Conservation (phyloP, 2,113 vertebrate genomes). For the Aix galericulata region DNA sequence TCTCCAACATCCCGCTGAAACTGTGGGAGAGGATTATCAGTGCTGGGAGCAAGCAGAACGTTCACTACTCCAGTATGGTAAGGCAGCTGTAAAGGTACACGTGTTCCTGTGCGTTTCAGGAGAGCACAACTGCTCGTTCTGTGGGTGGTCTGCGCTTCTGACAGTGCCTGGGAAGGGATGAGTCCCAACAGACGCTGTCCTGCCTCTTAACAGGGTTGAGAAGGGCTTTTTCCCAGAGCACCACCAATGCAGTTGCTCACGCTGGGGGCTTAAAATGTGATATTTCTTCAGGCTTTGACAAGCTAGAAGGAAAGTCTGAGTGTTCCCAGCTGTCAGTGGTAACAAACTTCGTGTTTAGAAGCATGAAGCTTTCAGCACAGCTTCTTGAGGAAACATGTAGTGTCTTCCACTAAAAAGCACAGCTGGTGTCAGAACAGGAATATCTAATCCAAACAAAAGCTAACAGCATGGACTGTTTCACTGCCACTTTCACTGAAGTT, state of each 20-base stretch:
- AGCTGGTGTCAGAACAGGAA: conserved; percentile 34
- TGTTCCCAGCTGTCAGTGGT: conserved; percentile 19
- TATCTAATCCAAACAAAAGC: conserved; percentile 36
- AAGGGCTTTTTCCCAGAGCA: conserved; percentile 12
- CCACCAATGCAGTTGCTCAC: neutral
- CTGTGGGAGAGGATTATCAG: conserved; percentile 91
- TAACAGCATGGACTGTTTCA: neutral
- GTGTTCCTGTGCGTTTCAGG: neutral
- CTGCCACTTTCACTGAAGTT: conserved; percentile 26
- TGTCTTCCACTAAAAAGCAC: neutral
- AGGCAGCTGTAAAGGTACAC: neutral
- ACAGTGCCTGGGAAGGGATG: neutral
- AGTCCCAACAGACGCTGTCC: neutral
- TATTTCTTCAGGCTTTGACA: conserved; percentile 7
- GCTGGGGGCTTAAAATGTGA: neutral
- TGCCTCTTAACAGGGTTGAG: neutral
- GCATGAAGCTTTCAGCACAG: neutral
- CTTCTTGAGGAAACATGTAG: conserved; percentile 10
- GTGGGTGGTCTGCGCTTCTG: neutral
- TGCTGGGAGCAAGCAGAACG: conserved; percentile 85
- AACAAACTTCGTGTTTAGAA: neutral
- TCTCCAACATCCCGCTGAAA: conserved; percentile 94
- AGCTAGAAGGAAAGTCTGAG: conserved; percentile 8
- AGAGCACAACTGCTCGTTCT: neutral
- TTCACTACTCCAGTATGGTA: conserved; percentile 91